A percentile compares a stretch with the other conserved stretches of the same genome.
Conservation (phyloP, 2,797 vertebrate species). For the Peromyscus melanophrys region DNA sequence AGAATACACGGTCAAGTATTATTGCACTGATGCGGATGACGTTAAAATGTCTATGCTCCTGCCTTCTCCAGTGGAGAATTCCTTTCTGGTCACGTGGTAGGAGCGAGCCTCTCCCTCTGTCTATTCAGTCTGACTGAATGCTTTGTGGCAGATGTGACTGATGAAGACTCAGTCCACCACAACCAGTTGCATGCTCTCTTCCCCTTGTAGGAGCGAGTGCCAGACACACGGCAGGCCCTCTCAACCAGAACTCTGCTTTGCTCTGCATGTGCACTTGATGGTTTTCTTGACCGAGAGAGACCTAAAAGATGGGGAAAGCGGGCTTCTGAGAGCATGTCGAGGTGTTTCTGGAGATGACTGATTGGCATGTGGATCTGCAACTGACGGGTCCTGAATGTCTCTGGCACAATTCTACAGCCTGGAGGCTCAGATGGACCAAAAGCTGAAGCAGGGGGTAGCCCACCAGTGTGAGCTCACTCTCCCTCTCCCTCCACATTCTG, state of each 20-base stretch:
- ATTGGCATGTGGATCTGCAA: neutral
- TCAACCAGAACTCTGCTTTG: neutral
- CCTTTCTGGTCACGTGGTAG: slow-evolving; percentile 16
- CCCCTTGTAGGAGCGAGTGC: neutral
- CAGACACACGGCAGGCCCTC: neutral
- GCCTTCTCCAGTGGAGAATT: neutral
- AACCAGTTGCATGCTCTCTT: neutral
- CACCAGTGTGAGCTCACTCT: neutral
- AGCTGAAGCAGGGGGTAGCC: too few relatives aligned
- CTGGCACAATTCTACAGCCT: neutral
- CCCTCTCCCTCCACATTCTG: neutral
- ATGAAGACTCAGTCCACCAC: neutral
- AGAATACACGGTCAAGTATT: neutral
- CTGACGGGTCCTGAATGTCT: neutral
- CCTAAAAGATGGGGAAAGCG: neutral
- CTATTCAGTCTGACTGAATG: neutral
- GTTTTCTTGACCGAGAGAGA: neutral
- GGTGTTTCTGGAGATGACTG: neutral
- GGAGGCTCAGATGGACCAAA: neutral
- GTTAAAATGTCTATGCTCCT: neutral
- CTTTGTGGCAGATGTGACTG: neutral
- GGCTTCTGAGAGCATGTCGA: neutral
- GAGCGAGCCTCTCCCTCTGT: neutral
- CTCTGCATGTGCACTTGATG: neutral
- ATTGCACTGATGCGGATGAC: neutral